Percentiles rank a stretch among this genome's conserved stretches.
These are phyloP conservation scores for Hippolais icterina DNA, from an alignment of 2,113 vertebrate species.

Conservation along the genomic window DNA sequence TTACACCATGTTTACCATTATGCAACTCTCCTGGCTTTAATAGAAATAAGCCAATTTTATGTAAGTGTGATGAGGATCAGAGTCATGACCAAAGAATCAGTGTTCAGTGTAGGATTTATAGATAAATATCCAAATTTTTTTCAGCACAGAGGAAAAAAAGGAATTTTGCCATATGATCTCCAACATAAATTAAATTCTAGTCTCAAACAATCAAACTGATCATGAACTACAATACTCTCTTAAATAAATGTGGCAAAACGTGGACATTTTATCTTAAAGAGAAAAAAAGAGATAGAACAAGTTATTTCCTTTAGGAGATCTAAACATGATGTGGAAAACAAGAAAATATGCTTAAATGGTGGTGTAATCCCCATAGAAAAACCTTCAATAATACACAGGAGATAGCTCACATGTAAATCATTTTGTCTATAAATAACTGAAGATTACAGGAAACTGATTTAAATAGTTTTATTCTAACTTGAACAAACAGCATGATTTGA, in stretches of 20 bases:
- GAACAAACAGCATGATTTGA: constrained; percentile 29
- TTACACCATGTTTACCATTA: neutral
- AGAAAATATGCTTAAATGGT: constrained; percentile 51
- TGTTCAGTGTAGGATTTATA: neutral
- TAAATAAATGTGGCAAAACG: constrained; percentile 9
- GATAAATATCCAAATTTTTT: neutral
- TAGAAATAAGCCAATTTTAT: neutral
- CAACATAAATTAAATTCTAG: neutral
- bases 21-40: neutral
- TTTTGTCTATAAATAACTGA: constrained; percentile 50
- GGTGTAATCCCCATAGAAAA: constrained; percentile 49
- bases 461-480: constrained; percentile 31
- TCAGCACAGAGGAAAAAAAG: neutral
- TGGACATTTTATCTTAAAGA: constrained; percentile 46
- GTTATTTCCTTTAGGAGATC: constrained; percentile 51
- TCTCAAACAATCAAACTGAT: neutral
- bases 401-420: constrained; percentile 11
- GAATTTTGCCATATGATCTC: neutral
- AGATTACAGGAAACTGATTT: constrained; percentile 43
- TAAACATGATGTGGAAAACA: constrained; percentile 35
- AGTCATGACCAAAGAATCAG: neutral
- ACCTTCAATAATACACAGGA: neutral
- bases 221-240: neutral
- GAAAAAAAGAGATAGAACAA: constrained; percentile 36
- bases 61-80: neutral